Evolutionary conservation across 2,113 vertebrate genomes (phyloP).

Genomic region (Tapirus terrestris): DNA sequence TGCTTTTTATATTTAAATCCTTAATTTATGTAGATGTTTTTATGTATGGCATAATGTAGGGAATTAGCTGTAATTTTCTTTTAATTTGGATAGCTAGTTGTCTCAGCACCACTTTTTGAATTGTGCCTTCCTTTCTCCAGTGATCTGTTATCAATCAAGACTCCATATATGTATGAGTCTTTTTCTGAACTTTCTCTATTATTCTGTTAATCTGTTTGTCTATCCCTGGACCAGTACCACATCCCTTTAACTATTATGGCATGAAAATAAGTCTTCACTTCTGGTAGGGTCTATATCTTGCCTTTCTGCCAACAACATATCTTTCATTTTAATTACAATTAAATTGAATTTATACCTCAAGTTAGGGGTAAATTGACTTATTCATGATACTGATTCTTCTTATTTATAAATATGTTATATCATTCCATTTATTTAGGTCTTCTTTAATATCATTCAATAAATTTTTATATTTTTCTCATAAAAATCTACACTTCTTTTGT

Average conservation of each 20-base stretch:
- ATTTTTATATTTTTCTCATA: neutral
- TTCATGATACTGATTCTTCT: neutral
- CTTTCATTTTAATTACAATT: slow-evolving; percentile 3
- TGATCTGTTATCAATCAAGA: neutral
- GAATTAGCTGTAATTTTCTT: slow-evolving; percentile 20
- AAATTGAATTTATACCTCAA: neutral
- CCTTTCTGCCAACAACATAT: neutral
- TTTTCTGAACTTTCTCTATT: neutral
- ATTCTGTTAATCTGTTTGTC: neutral
- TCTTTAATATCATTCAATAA: neutral
- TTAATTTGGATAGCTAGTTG: neutral
- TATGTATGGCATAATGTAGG: neutral
- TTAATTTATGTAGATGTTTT: neutral
- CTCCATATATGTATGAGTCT: neutral
- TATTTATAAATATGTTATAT: neutral
- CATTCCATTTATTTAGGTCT: neutral
- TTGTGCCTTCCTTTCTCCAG: neutral
- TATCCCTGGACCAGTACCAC: neutral
- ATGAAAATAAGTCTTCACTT: neutral
- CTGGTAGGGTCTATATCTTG: neutral
- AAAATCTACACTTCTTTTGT: neutral
- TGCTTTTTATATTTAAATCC: neutral
- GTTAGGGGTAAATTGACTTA: neutral
- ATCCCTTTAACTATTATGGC: neutral
- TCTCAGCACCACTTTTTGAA: neutral